Evolutionary conservation across 1,140 invertebrate genomes (phyloP).

Genomic region (Wiebesia pumilae): DNA sequence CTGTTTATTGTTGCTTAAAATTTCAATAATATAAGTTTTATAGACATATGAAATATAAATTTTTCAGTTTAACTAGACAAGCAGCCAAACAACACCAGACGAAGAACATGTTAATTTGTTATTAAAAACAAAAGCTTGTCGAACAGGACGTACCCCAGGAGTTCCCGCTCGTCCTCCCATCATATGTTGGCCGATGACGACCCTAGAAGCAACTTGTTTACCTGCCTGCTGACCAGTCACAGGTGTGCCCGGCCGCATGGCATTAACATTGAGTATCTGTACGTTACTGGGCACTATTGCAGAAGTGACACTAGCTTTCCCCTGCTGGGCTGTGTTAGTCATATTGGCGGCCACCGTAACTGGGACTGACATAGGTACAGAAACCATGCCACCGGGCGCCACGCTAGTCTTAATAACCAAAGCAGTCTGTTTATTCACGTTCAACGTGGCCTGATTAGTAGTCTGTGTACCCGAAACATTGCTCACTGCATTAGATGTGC

Average conservation of each 20-base stretch:
- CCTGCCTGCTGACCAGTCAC: constrained; percentile 83
- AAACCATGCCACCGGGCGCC: constrained; percentile 79
- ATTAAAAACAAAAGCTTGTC: constrained; percentile 46
- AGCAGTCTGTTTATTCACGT: constrained; percentile 78
- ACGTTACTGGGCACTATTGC: constrained; percentile 83
- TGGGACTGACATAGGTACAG: constrained; percentile 82
- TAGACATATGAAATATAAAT: neutral
- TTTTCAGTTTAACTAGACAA: neutral
- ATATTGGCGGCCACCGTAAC: constrained; percentile 73
- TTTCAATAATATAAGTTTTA: neutral
- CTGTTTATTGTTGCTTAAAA: too few relatives aligned
- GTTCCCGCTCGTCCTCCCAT: constrained; percentile 86
- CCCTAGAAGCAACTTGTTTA: constrained; percentile 81
- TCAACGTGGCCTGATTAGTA: constrained; percentile 57
- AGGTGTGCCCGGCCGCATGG: constrained; percentile 82
- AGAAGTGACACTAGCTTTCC: constrained; percentile 76
- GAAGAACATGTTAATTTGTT: constrained; percentile 15
- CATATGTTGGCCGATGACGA: constrained; percentile 89
- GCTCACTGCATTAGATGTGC: constrained; percentile 63
- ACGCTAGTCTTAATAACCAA: constrained; percentile 82
- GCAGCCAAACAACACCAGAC: neutral
- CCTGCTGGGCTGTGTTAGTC: constrained; percentile 72
- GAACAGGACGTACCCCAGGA: constrained; percentile 81
- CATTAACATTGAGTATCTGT: constrained; percentile 87
- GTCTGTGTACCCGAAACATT: constrained; percentile 54